Evolutionary conservation across 2,113 vertebrate genomes (phyloP), one percentile per base, ranked within the genome.

Genomic region (Mirza zaza): DNA sequence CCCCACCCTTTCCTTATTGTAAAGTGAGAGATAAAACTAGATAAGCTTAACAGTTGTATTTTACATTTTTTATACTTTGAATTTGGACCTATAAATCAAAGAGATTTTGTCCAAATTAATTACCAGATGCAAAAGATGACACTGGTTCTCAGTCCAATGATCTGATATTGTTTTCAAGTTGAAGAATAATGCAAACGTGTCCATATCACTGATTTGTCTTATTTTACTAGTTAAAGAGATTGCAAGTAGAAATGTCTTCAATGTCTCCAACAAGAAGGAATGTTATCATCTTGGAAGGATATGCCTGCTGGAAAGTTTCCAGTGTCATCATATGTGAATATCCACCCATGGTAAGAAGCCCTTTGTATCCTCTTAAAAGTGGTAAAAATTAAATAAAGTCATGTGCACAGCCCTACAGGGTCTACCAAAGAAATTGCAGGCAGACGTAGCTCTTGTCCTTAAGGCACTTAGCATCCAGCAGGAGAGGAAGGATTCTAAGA

Each of bases 51-150:
- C 10, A 6, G 17, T 8, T 57, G 13, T 9, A 14, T 73, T 18
- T 79, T 86, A 85, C 18, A 50, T 71, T 65, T 80, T 50, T 91
- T 36, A 81, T 87, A 57, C 52, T 95, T 84, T 80, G 27, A 87
- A 67, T 79, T 65, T 85, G 57, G 93, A 77, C 39, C 12, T 88
- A 12, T 86, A 86, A 77, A 87, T 65, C 48, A 85, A 57, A 90
- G 52, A 42, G 17, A 90, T 76, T 92, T 84, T 90, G 12, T 34
- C 25, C 70, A 92, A 68, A 93, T 71, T 71, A 80, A 86, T 84
- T 85, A 84, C 63, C 32, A 42, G 59, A 81, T 91, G 63, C 83
- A 83, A 63, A 93, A 83, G 55, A 75, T 90, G 25, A 87, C 23
- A 52, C 1, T 89, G 61, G 20, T 57, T 83, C 32, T 83, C 15